phyloP scores from a whole-genome alignment of 2,888 invertebrate genomes.

The Parnassius glacialis region DNA sequence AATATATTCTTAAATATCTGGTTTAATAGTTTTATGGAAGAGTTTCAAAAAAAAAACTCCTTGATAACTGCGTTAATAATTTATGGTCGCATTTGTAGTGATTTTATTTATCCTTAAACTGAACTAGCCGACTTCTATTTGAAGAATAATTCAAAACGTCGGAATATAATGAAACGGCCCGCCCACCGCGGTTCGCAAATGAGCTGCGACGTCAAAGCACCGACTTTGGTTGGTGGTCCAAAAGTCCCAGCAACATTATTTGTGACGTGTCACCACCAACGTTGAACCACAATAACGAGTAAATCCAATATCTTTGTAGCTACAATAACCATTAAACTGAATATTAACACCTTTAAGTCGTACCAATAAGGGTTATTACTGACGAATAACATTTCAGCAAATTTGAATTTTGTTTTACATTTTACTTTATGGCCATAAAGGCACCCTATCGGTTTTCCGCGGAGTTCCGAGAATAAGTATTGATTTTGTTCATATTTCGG shows the following conservation, averaged over 20 bases:
- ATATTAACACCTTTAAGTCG: constrained; percentile 11
- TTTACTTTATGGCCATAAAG: constrained; percentile 48
- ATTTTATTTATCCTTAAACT: background rate
- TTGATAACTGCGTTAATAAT: constrained; percentile 6
- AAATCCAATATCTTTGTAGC: constrained; percentile 24
- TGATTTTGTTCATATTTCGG: constrained; percentile 59
- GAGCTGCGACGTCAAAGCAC: constrained; percentile 49
- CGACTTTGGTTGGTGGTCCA: constrained; percentile 48
- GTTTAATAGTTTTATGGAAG: no score
- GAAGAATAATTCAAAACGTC: constrained; percentile 10
- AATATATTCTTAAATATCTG: no score
- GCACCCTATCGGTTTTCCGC: constrained; percentile 70
- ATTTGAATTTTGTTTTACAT: constrained; percentile 33
- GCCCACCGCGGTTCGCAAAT: constrained; percentile 31
- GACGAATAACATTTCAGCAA: constrained; percentile 13
- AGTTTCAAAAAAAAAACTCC: constrained; percentile 4
- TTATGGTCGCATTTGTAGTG: background rate
- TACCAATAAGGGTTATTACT: constrained; percentile 33
- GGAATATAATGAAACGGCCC: constrained; percentile 17
- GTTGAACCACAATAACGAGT: constrained; percentile 49
- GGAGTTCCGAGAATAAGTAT: constrained; percentile 58
- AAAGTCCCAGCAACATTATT: constrained; percentile 48
- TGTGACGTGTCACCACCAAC: constrained; percentile 63
- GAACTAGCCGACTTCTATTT: constrained; percentile 12
- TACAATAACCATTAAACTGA: constrained; percentile 3